Evolutionary conservation across 1,140 invertebrate species (phyloP), one percentile per base, ranked within the genome.

Genomic region (Phymastichus coffea): DNA sequence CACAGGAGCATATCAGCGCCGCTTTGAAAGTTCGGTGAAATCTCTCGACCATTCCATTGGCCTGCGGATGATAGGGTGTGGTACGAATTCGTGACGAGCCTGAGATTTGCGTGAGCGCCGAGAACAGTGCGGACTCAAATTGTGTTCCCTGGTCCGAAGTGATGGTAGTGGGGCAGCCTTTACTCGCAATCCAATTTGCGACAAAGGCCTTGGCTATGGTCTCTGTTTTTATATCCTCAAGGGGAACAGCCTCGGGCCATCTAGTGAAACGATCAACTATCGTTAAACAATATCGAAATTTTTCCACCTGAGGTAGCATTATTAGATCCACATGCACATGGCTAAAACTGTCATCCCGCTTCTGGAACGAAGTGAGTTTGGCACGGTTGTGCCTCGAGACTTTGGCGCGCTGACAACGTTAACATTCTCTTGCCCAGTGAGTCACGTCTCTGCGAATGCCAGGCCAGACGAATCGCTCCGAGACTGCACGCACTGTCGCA

Each of bases 321-420:
- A 84, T 67, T 1, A 85, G 67, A 65, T 84, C 82, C 0, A 84
- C 58, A 63, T 84, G 77, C 0, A 84, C 63, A 53, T 81, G 74
- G 2, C 65, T 38, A 51, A 83, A 81, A 0, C 74, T 35, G 1
- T 43, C 22, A 1, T 49, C 38, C 7, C 66, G 63, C 2, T 49
- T 47, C 2, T 3, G 15, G 28, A 64, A 57, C 2, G 44, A 22
- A 1, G 22, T 19, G 4, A 51, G 55, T 4, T 20, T 3, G 0
- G 17, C 22, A 22, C 25, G 25, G 9, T 54, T 64, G 52, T 72
- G 68, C 12, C 68, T 52, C 4, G 46, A 15, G 3, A 74, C 55
- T 63, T 75, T 75, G 8, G 63, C 22, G 19, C 40, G n/a, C 47
- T 73, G 70, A 38, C 70, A 74, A 3, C 44, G 19, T 1, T 70